Percentiles rank a stretch among this genome's conserved stretches.
phyloP scores from a whole-genome alignment of 2,113 vertebrate species.

The Notiomystis cincta region DNA sequence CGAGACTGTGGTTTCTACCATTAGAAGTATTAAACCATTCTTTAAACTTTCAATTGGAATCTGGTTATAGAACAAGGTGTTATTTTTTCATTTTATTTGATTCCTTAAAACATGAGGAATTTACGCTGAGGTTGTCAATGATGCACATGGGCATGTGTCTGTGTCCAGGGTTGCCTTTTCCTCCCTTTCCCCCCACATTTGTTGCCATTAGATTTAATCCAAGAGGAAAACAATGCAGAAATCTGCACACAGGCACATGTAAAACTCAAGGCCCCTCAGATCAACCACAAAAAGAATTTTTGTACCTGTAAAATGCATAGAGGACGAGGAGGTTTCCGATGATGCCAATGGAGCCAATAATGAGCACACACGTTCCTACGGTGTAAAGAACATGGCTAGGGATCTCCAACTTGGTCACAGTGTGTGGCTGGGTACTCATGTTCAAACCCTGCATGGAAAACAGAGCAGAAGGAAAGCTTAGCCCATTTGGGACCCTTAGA shows the following conservation, averaged over 20 bases:
- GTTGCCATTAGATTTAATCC: neutral
- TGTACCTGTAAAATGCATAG: conserved; percentile 70
- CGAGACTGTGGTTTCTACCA: neutral
- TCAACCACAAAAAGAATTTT: neutral
- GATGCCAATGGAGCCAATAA: conserved; percentile 66
- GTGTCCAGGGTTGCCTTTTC: neutral
- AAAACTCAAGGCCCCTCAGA: neutral
- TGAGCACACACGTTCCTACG: conserved; percentile 58
- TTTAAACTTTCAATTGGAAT: neutral
- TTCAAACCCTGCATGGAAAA: conserved; percentile 32
- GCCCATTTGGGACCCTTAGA: neutral
- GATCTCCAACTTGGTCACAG: conserved; percentile 36
- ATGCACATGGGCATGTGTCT: rapidly evolving
- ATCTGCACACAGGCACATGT: rapidly evolving
- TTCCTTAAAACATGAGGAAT: neutral
- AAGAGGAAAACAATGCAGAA: neutral
- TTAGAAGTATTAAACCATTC: neutral
- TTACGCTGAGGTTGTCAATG: neutral
- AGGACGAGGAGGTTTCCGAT: conserved; percentile 66
- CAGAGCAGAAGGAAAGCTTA: neutral
- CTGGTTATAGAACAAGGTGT: neutral
- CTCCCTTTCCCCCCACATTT: neutral
- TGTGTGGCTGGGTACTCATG: neutral
- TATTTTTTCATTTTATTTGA: neutral
- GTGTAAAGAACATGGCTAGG: conserved; percentile 49